phyloP scores from a whole-genome alignment of 2,888 invertebrate species.

The Synanthedon formicaeformis region DNA sequence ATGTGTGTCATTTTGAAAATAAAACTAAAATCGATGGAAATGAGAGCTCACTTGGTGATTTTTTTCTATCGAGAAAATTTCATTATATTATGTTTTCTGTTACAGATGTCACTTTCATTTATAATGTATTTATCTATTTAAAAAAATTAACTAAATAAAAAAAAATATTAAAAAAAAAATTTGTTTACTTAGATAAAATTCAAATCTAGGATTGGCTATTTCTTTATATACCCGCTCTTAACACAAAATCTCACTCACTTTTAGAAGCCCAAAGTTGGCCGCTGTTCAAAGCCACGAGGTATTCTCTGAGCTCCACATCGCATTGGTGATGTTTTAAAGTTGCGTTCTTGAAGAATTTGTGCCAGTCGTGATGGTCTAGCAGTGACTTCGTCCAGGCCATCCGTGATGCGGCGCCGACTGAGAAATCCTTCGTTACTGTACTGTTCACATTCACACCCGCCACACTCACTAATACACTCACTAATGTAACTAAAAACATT shows the following conservation, averaged over 20 bases:
- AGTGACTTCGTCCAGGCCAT: conserved; percentile 76
- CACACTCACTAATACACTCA: conserved; percentile 53
- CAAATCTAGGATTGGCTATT: too few relatives aligned
- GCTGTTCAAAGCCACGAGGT: conserved; percentile 69
- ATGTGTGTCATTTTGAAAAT: too few relatives aligned
- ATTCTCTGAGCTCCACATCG: conserved; percentile 69
- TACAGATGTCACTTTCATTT: too few relatives aligned
- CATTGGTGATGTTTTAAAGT: conserved; percentile 43
- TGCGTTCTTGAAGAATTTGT: conserved; percentile 53
- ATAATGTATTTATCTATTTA: too few relatives aligned
- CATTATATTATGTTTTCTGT: too few relatives aligned
- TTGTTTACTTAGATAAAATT: too few relatives aligned
- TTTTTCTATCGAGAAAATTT: too few relatives aligned
- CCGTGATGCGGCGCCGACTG: conserved; percentile 33
- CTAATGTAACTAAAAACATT: conserved; percentile 31
- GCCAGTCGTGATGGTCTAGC: conserved; percentile 75
- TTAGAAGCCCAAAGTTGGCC: conserved; percentile 83
- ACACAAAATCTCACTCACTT: conserved; percentile 71
- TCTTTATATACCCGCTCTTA: too few relatives aligned
- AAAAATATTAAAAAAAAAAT: too few relatives aligned
- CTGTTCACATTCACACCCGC: conserved; percentile 49
- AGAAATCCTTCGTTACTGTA: conserved; percentile 15
- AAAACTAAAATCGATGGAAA: too few relatives aligned
- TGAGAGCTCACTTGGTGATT: too few relatives aligned
- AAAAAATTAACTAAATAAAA: too few relatives aligned